Evolutionary conservation across 2,113 vertebrate species (phyloP).

Genomic region (Tautogolabrus adspersus): DNA sequence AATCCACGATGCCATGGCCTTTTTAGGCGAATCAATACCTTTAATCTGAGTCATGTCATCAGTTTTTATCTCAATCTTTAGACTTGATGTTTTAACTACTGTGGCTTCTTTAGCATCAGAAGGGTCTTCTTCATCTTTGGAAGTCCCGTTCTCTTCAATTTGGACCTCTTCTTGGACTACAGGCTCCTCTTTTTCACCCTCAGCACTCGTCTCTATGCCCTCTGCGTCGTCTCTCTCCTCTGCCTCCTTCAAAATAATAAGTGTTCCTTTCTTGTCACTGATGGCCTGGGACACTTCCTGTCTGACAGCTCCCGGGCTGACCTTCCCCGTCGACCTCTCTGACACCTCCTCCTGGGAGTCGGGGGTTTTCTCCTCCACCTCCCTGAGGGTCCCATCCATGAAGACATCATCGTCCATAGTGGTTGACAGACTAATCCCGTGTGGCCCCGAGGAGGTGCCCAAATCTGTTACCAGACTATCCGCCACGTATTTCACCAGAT

Average conservation of each 20-base stretch:
- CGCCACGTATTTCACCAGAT: constrained; percentile 83
- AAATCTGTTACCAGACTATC: constrained; percentile 87
- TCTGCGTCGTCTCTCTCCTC: constrained; percentile 57
- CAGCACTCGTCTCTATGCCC: constrained; percentile 30
- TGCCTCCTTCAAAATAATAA: constrained; percentile 77
- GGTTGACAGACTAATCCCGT: constrained; percentile 82
- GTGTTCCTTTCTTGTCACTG: constrained; percentile 79
- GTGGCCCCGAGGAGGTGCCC: constrained; percentile 81
- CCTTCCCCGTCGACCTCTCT: constrained; percentile 81
- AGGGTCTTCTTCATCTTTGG: constrained; percentile 39
- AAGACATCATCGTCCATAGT: constrained; percentile 88
- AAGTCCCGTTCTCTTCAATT: background rate
- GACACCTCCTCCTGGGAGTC: constrained; percentile 89
- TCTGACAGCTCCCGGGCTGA: constrained; percentile 75
- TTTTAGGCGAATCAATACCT: constrained; percentile 70
- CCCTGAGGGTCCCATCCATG: constrained; percentile 82
- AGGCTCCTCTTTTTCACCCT: constrained; percentile 19
- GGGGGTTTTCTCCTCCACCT: constrained; percentile 85
- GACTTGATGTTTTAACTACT: constrained; percentile 23
- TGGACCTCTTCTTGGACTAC: constrained; percentile 9
- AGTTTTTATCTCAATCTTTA: constrained; percentile 53
- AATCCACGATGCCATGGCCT: constrained; percentile 78
- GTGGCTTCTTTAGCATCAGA: constrained; percentile 2
- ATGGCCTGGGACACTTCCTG: constrained; percentile 87
- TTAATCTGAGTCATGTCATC: constrained; percentile 46